Evolutionary conservation across 2,113 vertebrate genomes (phyloP).

Genomic region (Eleginops maclovinus): DNA sequence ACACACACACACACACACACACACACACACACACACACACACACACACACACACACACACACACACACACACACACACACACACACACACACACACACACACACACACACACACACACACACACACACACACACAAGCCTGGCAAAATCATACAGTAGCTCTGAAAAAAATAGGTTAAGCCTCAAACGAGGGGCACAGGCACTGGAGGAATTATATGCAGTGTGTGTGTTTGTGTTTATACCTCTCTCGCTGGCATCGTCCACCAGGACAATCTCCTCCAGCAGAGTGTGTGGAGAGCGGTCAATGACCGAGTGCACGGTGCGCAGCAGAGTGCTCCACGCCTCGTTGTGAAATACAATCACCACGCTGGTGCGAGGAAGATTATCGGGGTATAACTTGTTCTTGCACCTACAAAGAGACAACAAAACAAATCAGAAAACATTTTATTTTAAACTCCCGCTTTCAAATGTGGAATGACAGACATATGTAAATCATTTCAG

Average conservation of each 20-base stretch:
- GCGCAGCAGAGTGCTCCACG: slow-evolving; percentile 96
- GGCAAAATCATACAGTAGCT: slow-evolving; percentile 55
- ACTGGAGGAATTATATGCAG: slow-evolving; percentile 56
- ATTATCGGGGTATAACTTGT: slow-evolving; percentile 94
- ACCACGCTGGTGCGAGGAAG: slow-evolving; percentile 97
- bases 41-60: slow-evolving; percentile 4
- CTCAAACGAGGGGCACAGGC: slow-evolving; percentile 48
- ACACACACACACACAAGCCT: slow-evolving; percentile 3
- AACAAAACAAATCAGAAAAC: slow-evolving; percentile 8
- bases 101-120: slow-evolving; percentile 14
- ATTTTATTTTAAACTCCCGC: background rate
- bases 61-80: no score
- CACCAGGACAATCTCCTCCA: slow-evolving; percentile 96
- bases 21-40: slow-evolving; percentile 1
- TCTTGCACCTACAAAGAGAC: slow-evolving; percentile 90
- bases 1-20: slow-evolving; percentile 17
- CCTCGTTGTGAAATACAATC: slow-evolving; percentile 99
- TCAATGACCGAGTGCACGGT: slow-evolving; percentile 97
- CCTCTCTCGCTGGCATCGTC: slow-evolving; percentile 98
- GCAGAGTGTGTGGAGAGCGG: slow-evolving; percentile 92
- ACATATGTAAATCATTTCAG: background rate
- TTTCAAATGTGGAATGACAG: background rate
- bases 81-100: slow-evolving; percentile 29
- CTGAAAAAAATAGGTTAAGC: slow-evolving; percentile 70
- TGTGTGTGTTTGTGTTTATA: slow-evolving; percentile 63